phyloP scores from a whole-genome alignment of 2,797 vertebrate genomes.

The Rhinoraja longicauda region DNA sequence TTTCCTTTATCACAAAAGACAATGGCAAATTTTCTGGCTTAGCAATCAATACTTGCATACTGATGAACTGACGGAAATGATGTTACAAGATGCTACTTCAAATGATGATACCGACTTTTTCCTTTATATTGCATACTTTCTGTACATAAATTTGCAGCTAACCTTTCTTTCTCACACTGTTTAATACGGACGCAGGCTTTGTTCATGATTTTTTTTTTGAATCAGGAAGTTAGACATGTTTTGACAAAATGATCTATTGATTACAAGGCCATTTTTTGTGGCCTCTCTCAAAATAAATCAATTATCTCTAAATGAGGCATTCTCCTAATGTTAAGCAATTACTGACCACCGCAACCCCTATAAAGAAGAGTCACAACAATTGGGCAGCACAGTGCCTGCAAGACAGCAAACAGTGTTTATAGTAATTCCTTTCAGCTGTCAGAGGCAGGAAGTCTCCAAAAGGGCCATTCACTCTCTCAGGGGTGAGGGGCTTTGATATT shows the following conservation, averaged over 20 bases:
- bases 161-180: not conserved
- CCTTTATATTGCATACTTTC: not conserved
- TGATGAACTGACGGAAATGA: not conserved
- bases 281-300: conserved; percentile 38
- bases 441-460: conserved; percentile 67
- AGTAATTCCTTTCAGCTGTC: conserved; percentile 81
- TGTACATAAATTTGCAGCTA: not conserved
- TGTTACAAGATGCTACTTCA: not conserved
- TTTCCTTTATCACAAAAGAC: not conserved
- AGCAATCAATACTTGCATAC: not conserved
- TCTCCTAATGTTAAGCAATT: conserved; percentile 43
- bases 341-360: conserved; percentile 61
- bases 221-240: conserved; percentile 36
- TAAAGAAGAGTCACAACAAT: conserved; percentile 66
- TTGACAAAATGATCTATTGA: conserved; percentile 39
- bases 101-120: not conserved
- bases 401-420: conserved; percentile 65
- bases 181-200: not conserved
- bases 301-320: conserved; percentile 39
- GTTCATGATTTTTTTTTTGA: not conserved
- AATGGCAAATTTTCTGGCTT: not conserved
- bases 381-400: conserved; percentile 63
- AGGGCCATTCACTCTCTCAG: conserved; percentile 73
- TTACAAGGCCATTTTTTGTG: conserved; percentile 34
- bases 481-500: conserved; percentile 72